Percentiles rank a stretch among this genome's conserved stretches.
Evolutionary conservation across 2,113 vertebrate species (phyloP).

Genomic region (Meleagris gallopavo): DNA sequence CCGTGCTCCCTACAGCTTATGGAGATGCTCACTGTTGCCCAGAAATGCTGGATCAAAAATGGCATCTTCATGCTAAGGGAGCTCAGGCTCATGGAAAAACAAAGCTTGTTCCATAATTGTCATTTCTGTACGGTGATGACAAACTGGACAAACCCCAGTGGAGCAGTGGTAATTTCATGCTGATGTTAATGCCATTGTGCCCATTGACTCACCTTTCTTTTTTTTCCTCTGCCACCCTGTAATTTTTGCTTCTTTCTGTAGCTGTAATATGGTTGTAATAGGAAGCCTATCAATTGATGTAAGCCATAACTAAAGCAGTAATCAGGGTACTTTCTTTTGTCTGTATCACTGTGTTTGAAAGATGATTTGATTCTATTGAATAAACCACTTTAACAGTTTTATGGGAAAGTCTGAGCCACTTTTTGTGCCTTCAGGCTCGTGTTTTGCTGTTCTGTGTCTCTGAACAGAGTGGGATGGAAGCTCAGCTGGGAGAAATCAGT

Average conservation of each 20-base stretch:
- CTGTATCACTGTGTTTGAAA: constrained; percentile 73
- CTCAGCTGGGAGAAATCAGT: background rate
- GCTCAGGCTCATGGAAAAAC: background rate
- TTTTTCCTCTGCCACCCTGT: background rate
- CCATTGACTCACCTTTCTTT: background rate
- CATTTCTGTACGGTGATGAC: background rate
- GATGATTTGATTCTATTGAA: constrained; percentile 60
- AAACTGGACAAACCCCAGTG: background rate
- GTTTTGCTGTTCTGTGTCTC: background rate
- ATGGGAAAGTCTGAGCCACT: background rate
- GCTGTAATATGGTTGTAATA: constrained; percentile 40
- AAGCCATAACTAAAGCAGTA: constrained; percentile 66
- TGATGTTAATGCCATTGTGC: background rate
- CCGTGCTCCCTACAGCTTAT: background rate
- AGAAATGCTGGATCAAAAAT: background rate
- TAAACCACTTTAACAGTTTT: constrained; percentile 69
- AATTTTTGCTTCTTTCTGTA: constrained; percentile 43
- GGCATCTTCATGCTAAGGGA: background rate
- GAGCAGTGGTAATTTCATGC: background rate
- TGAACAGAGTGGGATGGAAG: background rate
- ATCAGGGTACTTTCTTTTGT: constrained; percentile 72
- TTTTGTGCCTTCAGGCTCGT: background rate
- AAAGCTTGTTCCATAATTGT: background rate
- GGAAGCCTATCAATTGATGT: constrained; percentile 64
- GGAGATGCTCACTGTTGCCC: background rate